Percentiles rank a stretch among this genome's conserved stretches.
Evolutionary conservation across 1,140 invertebrate species (phyloP).

Genomic region (Chelonus insularis): DNA sequence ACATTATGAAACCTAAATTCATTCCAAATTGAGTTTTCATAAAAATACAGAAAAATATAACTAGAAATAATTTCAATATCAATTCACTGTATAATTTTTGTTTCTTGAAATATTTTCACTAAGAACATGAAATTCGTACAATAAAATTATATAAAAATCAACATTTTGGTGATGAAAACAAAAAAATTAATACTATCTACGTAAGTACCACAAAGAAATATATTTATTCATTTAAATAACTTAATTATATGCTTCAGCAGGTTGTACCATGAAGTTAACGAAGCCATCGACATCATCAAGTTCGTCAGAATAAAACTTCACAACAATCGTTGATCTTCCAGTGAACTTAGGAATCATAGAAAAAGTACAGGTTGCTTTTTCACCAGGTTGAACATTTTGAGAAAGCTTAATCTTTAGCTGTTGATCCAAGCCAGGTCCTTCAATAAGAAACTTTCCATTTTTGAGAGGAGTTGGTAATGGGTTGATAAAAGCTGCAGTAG

Average conservation of each 20-base stretch:
- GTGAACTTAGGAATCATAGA: constrained; percentile 71
- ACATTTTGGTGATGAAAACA: no score
- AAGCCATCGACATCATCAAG: constrained; percentile 84
- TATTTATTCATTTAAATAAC: neutral
- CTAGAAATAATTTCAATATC: no score
- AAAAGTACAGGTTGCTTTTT: constrained; percentile 69
- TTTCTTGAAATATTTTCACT: no score
- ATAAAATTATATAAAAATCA: no score
- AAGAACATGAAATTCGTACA: no score
- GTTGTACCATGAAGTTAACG: constrained; percentile 4
- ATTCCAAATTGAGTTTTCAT: no score
- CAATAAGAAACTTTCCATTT: constrained; percentile 76
- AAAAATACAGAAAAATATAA: no score
- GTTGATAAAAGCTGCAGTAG: constrained; percentile 77
- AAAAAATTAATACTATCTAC: neutral
- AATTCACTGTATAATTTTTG: no score
- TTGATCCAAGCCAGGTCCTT: constrained; percentile 75
- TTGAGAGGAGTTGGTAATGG: constrained; percentile 77
- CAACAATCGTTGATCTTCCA: constrained; percentile 75
- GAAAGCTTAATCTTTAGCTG: constrained; percentile 72
- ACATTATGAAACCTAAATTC: no score
- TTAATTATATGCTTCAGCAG: neutral
- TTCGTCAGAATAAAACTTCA: constrained; percentile 81
- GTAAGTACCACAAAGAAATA: neutral
- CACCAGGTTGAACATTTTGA: constrained; percentile 66